Evolutionary conservation across 2,888 invertebrate genomes (phyloP).

Genomic region (Pycnomerus fuliginosus): DNA sequence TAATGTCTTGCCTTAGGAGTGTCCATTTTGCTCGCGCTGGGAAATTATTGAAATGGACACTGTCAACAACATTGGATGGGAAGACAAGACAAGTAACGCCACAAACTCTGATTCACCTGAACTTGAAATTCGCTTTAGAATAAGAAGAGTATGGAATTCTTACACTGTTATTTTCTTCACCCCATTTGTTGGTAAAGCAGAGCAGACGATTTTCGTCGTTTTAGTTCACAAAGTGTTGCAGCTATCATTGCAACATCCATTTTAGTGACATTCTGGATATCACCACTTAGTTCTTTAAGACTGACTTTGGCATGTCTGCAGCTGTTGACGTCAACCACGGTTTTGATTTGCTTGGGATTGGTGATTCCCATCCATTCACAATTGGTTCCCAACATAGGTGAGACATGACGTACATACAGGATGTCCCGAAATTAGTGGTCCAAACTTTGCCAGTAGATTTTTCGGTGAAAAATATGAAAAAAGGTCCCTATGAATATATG

Average conservation of each 20-base stretch:
- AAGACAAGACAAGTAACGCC: slow-evolving; percentile 3
- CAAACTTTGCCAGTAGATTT: too few species aligned
- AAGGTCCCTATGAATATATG: too few species aligned
- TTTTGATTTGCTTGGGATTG: slow-evolving; percentile 39
- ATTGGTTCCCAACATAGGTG: slow-evolving; percentile 46
- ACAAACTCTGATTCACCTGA: slow-evolving; percentile 27
- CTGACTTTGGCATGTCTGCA: slow-evolving; percentile 43
- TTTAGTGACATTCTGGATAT: slow-evolving; percentile 47
- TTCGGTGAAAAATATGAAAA: too few species aligned
- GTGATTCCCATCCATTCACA: slow-evolving; percentile 42
- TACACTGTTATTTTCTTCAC: slow-evolving; percentile 42
- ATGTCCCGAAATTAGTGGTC: too few species aligned
- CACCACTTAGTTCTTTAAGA: slow-evolving; percentile 44
- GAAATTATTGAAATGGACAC: slow-evolving; percentile 29
- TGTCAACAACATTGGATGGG: slow-evolving; percentile 16
- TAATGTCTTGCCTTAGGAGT: slow-evolving; percentile 22
- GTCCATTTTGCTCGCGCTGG: slow-evolving; percentile 35
- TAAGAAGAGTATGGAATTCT: slow-evolving; percentile 39
- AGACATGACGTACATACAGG: too few species aligned
- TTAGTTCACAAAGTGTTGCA: too few species aligned
- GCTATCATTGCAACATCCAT: too few species aligned
- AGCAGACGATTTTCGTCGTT: too few species aligned
- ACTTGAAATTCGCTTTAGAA: slow-evolving; percentile 36
- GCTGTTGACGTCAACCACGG: slow-evolving; percentile 39
- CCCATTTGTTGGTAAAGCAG: slow-evolving; percentile 46